These are phyloP conservation scores for Aphrocallistes beatrix DNA, from an alignment of 37 sponge, comb jelly and placozoan genomes.

Conservation along the genomic window DNA sequence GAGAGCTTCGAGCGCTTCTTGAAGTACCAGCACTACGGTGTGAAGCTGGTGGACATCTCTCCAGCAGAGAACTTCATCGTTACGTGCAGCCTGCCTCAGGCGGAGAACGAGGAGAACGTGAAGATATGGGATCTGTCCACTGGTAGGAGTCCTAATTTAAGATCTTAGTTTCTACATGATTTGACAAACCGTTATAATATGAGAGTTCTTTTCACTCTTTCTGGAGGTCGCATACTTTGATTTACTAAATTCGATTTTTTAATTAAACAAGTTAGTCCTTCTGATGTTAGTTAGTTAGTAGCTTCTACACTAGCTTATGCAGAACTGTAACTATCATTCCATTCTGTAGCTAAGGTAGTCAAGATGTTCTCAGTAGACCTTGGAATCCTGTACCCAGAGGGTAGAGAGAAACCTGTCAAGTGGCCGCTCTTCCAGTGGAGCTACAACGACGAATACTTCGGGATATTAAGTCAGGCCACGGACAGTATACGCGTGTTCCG, in stretches of 20 bases:
- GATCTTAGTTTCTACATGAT: no score
- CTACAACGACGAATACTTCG: neutral
- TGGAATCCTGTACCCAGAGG: neutral
- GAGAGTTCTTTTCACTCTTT: no score
- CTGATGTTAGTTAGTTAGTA: no score
- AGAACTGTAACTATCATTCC: neutral
- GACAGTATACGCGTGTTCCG: neutral
- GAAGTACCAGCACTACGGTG: conserved; percentile 57
- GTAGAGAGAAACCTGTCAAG: conserved; percentile 34
- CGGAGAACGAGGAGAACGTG: neutral
- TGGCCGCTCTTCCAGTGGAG: conserved; percentile 94
- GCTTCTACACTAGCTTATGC: neutral
- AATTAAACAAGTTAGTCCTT: no score
- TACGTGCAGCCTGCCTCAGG: neutral
- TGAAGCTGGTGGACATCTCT: conserved; percentile 77
- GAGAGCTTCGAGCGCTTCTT: conserved; percentile 46
- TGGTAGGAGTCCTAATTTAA: no score
- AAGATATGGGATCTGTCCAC: neutral
- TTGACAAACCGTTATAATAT: no score
- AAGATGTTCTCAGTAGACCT: neutral
- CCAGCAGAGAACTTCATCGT: conserved; percentile 80
- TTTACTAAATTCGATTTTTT: no score
- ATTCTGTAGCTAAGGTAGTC: neutral
- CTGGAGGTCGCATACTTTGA: no score
- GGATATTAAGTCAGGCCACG: neutral